A percentile compares a stretch with the other conserved stretches of the same genome.
Conservation (phyloP, 2,888 invertebrate species). For the Cheiracanthium punctorium region DNA sequence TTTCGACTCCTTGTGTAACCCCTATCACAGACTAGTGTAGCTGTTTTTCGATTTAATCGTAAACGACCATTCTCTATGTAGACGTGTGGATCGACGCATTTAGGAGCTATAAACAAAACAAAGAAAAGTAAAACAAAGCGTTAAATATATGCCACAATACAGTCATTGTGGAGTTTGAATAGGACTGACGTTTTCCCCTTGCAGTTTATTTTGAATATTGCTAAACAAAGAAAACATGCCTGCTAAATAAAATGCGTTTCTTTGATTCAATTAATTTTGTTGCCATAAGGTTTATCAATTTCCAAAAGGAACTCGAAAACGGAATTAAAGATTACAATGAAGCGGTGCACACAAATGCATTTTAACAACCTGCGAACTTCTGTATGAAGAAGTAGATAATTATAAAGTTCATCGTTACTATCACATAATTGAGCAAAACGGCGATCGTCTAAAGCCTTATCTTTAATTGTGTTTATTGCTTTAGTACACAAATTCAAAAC, state of each 20-base stretch:
- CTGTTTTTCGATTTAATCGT: constrained; percentile 31
- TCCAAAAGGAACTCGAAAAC: neutral
- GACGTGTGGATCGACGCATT: constrained; percentile 38
- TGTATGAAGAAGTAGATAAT: neutral
- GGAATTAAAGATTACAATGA: neutral
- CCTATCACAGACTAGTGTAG: constrained; percentile 30
- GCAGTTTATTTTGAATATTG: too few relatives aligned
- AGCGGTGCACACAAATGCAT: neutral
- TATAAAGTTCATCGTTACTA: neutral
- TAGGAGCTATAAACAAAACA: constrained; percentile 28
- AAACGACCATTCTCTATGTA: constrained; percentile 29
- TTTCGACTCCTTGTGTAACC: constrained; percentile 29
- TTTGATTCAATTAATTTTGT: too few relatives aligned
- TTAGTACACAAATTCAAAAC: neutral
- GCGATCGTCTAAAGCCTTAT: neutral
- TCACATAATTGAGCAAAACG: neutral
- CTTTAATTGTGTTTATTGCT: neutral
- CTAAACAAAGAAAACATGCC: too few relatives aligned
- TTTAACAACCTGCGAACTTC: neutral
- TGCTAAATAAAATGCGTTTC: too few relatives aligned
- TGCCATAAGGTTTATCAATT: too few relatives aligned
- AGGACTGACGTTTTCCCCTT: too few relatives aligned
- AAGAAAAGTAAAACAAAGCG: too few relatives aligned
- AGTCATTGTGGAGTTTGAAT: too few relatives aligned
- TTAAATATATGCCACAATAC: too few relatives aligned